A percentile compares a stretch with the other conserved stretches of the same genome.
These are phyloP conservation scores for Labroides dimidiatus DNA, from an alignment of 2,797 vertebrate genomes.

Conservation along the genomic window DNA sequence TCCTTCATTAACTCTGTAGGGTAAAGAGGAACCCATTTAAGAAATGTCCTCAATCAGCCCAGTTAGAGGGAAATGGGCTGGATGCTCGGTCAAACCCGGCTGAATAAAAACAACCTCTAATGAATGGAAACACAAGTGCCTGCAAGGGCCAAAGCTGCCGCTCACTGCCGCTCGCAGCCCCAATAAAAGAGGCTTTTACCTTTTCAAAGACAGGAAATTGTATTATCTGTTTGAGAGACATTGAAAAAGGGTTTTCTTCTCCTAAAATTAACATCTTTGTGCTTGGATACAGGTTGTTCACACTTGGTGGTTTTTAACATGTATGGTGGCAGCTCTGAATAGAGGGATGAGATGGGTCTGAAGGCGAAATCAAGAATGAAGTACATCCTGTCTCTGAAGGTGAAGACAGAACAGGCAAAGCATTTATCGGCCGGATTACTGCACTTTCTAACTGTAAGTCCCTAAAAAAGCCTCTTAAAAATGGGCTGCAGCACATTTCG, in stretches of 20 bases:
- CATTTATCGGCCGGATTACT: background rate
- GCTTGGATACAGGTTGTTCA: conserved; percentile 39
- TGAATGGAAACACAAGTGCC: conserved; percentile 73
- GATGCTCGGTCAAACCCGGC: conserved; percentile 49
- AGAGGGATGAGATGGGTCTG: background rate
- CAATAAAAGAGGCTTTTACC: conserved; percentile 71
- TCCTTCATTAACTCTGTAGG: conserved; percentile 63
- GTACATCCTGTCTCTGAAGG: background rate
- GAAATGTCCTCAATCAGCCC: conserved; percentile 65
- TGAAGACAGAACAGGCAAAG: background rate
- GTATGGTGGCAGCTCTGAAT: conserved; percentile 19
- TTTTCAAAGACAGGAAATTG: conserved; percentile 73
- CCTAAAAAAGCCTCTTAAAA: too few relatives aligned
- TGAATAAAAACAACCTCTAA: conserved; percentile 73
- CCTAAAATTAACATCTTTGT: conserved; percentile 38
- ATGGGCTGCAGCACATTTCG: too few relatives aligned
- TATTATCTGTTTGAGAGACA: conserved; percentile 58
- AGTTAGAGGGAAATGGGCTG: conserved; percentile 68
- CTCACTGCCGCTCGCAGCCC: conserved; percentile 39
- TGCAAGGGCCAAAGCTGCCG: conserved; percentile 42
- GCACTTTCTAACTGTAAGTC: background rate
- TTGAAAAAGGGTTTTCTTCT: conserved; percentile 21
- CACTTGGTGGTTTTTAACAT: conserved; percentile 8
- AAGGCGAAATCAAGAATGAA: background rate
- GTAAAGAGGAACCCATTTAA: conserved; percentile 60